Conservation (phyloP, 1,140 invertebrate species). For the Rhizoglyphus robini region DNA sequence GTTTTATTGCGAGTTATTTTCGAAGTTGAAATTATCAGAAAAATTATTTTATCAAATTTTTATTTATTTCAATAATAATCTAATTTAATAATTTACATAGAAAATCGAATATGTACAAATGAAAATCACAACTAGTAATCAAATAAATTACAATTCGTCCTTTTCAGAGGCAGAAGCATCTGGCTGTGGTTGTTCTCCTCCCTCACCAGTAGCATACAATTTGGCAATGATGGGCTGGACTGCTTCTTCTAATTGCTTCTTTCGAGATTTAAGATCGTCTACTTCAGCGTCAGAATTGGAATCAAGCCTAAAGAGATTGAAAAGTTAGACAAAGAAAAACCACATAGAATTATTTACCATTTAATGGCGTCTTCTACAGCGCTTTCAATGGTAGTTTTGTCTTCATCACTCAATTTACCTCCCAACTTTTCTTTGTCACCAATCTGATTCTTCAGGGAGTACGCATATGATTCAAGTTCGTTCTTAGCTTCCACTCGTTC, state of each 20-base stretch:
- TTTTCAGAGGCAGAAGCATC: background rate
- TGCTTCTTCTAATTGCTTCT: slow-evolving; percentile 88
- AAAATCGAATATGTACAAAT: too few relatives aligned
- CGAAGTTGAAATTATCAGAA: too few relatives aligned
- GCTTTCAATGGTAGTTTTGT: slow-evolving; percentile 86
- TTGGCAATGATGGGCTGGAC: slow-evolving; percentile 96
- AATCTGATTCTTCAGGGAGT: slow-evolving; percentile 94
- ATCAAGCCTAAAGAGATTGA: slow-evolving; percentile 45
- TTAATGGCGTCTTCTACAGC: slow-evolving; percentile 94
- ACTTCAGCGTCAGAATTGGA: slow-evolving; percentile 83
- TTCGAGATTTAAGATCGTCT: slow-evolving; percentile 89
- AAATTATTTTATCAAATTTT: too few relatives aligned
- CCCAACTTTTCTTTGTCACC: slow-evolving; percentile 96
- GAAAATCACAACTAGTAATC: too few relatives aligned
- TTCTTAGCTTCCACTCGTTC: slow-evolving; percentile 84
- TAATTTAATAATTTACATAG: too few relatives aligned
- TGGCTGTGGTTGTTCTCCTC: slow-evolving; percentile 24
- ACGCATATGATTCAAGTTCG: slow-evolving; percentile 86
- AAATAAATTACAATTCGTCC: background rate
- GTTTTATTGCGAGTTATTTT: too few relatives aligned
- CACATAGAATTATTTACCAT: slow-evolving; percentile 44
- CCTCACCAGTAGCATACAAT: slow-evolving; percentile 62
- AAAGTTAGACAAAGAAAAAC: background rate
- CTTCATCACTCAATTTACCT: slow-evolving; percentile 71
- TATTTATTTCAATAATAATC: too few relatives aligned